A percentile compares a stretch with the other conserved stretches of the same genome.
These are phyloP conservation scores for Hypomecis atomaria DNA, from an alignment of 2,888 invertebrate species.

Conservation along the genomic window DNA sequence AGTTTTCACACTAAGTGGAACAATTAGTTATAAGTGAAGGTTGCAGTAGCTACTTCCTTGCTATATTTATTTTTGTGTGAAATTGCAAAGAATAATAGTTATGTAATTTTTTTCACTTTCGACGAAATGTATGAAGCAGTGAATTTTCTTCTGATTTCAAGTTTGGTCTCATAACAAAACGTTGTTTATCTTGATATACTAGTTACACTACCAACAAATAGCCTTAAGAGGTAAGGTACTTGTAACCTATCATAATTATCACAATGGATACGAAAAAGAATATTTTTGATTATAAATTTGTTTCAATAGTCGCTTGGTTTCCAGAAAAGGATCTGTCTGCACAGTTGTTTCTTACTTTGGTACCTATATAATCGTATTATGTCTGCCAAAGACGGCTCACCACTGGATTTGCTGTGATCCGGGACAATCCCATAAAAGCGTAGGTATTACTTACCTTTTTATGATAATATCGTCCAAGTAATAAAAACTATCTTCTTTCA, in stretches of 20 bases:
- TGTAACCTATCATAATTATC: too few relatives aligned
- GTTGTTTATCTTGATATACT: too few relatives aligned
- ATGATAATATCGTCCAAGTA: constrained; percentile 12
- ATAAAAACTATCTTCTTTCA: neutral
- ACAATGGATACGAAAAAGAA: too few relatives aligned
- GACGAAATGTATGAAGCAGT: too few relatives aligned
- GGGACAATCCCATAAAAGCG: constrained; percentile 37
- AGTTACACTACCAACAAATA: too few relatives aligned
- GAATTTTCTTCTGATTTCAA: too few relatives aligned
- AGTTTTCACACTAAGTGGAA: neutral
- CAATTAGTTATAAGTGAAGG: constrained; percentile 1
- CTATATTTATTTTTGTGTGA: too few relatives aligned
- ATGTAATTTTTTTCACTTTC: too few relatives aligned
- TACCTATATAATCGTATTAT: constrained; percentile 7
- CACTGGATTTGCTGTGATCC: constrained; percentile 38
- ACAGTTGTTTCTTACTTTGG: neutral
- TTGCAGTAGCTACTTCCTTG: too few relatives aligned
- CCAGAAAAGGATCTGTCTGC: neutral
- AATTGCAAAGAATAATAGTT: too few relatives aligned
- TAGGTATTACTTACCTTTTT: constrained; percentile 14
- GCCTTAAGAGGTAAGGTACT: too few relatives aligned
- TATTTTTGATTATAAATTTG: neutral
- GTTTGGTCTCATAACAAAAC: too few relatives aligned
- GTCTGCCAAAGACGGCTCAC: constrained; percentile 11
- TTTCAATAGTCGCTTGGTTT: neutral